Percentiles rank a stretch among this genome's conserved stretches.
Conservation (phyloP, 2,888 invertebrate species). For the Apamea anceps region DNA sequence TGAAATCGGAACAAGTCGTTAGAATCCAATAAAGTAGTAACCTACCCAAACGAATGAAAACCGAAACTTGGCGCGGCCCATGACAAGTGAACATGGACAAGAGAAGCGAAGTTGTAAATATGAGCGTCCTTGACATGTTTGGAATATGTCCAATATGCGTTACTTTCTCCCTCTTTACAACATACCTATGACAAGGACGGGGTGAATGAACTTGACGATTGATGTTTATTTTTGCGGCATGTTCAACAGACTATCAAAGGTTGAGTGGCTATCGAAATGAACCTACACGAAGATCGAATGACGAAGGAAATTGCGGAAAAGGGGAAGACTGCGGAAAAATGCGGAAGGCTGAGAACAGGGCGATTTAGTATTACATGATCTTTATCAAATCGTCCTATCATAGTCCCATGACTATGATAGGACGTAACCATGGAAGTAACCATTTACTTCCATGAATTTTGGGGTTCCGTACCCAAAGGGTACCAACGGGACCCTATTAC, state of each 20-base stretch:
- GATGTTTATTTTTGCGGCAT: constrained; percentile 41
- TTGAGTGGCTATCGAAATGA: constrained; percentile 1
- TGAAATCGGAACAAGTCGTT: constrained; percentile 3
- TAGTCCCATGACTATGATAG: too few relatives aligned
- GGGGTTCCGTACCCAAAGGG: not conserved
- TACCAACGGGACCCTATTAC: not conserved
- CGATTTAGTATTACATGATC: not conserved
- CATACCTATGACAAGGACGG: constrained; percentile 42
- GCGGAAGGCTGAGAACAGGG: not conserved
- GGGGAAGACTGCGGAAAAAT: not conserved
- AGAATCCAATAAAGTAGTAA: constrained; percentile 28
- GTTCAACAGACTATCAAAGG: constrained; percentile 21
- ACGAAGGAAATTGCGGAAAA: constrained; percentile 13
- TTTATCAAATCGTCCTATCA: not conserved
- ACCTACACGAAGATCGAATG: not conserved
- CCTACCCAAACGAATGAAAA: constrained; percentile 31
- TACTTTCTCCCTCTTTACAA: constrained; percentile 44
- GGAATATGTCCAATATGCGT: constrained; percentile 60
- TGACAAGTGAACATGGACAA: constrained; percentile 23
- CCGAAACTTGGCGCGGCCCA: constrained; percentile 34
- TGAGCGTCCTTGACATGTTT: constrained; percentile 60
- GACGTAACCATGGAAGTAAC: too few relatives aligned
- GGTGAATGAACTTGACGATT: constrained; percentile 51
- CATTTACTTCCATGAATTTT: not conserved
- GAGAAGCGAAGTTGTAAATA: constrained; percentile 47